Percentiles rank a stretch among this genome's conserved stretches.
These are phyloP conservation scores for Anoplophora glabripennis DNA, from an alignment of 1,140 invertebrate genomes.

Conservation along the genomic window DNA sequence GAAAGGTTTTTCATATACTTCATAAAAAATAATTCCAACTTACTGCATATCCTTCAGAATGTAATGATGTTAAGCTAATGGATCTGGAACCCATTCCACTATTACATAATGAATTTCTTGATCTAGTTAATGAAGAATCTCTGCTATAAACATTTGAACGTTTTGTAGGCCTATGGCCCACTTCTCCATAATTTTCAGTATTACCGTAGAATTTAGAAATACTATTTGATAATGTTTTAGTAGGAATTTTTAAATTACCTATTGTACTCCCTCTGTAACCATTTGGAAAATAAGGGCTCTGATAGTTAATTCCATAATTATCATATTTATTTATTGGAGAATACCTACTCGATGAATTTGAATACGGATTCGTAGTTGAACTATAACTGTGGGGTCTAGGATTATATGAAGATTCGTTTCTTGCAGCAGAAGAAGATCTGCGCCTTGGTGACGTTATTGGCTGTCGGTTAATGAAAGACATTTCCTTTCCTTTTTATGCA, in stretches of 20 bases:
- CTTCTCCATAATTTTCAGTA: conserved; percentile 18
- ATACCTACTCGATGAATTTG: no score
- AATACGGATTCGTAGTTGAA: conserved; percentile 22
- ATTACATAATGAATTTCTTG: conserved; percentile 34
- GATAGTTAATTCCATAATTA: conserved; percentile 38
- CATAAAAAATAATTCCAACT: conserved; percentile 38
- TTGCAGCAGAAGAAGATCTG: conserved; percentile 33
- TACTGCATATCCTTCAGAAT: conserved; percentile 70
- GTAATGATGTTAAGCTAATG: conserved; percentile 54
- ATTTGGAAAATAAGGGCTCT: conserved; percentile 46
- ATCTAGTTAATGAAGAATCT: conserved; percentile 1
- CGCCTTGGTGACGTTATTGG: conserved; percentile 25
- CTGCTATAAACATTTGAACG: no score
- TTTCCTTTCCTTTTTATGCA: background rate
- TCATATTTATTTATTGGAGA: no score
- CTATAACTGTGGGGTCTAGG: conserved; percentile 50
- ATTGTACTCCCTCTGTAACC: conserved; percentile 31
- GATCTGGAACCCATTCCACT: conserved; percentile 43
- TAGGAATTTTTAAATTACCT: conserved; percentile 43
- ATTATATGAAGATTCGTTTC: conserved; percentile 35
- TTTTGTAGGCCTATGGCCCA: background rate
- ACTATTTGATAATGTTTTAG: conserved; percentile 39
- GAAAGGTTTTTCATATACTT: no score
- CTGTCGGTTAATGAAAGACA: conserved; percentile 25
- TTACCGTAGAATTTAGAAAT: conserved; percentile 38